Base-by-base conservation (phyloP, 2,797 vertebrate genomes). In the Enteromius treurensis region DNA sequence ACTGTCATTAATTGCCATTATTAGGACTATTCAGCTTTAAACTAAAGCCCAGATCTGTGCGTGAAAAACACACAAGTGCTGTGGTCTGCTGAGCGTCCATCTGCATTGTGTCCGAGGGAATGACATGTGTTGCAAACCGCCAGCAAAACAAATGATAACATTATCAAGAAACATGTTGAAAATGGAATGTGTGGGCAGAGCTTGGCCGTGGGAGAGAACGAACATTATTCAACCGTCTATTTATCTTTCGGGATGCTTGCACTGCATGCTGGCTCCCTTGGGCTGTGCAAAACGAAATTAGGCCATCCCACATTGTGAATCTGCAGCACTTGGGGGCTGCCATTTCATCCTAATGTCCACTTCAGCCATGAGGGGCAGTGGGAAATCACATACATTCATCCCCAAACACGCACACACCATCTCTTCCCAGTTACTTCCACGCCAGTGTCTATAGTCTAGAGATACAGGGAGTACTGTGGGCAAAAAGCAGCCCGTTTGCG, bases 301-400 rank as follows among this genome's bases (percentile, higher is more conserved):
- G 85, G 68, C 82, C 80, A 79, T 83, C 79, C 80, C 55, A 80
- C 80, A 81, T 47, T 67, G 49, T 55, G 76, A 79, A 87, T 83
- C 86, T 76, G 81, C 74, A 53, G 74, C 84, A 84, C 86, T 83
- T 42, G 19, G 73, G 68, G 80, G 64, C 78, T 82, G 81, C 69
- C 82, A 87, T 86, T 88, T 88, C 86, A 89, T 86, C 60, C 84
- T 88, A 87, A 88, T 83, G 87, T 89, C 85, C 87, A 86, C 82
- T 87, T 74, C 78, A 88, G 85, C 80, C 68, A 84, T 58, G 51
- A 87, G 76, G 62, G 55, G 69, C 76, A 77, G 42, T 70, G 70
- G 78, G 77, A 89, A 87, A 85, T 83, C 65, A 77, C 73, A 73
- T 23, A 62, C 23, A 81, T 84, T 80, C 68, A 64, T 85, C 82